Percentiles rank a stretch among this genome's conserved stretches.
Conservation (phyloP, 2,113 vertebrate genomes). For the Spheniscus mendiculus region DNA sequence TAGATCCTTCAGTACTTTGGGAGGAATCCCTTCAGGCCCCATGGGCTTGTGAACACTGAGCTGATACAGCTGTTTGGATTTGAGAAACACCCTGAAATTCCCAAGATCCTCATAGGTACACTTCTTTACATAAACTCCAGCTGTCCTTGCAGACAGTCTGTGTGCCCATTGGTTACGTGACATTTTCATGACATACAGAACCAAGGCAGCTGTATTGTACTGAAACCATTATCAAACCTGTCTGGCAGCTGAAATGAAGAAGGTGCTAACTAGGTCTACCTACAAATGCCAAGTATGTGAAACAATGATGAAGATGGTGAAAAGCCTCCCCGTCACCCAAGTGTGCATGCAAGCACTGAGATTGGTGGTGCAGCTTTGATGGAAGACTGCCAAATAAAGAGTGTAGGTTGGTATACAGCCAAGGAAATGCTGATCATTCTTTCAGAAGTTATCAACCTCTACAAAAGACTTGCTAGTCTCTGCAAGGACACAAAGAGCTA, state of each 20-base stretch:
- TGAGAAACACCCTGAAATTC: not conserved
- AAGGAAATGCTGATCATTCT: not conserved
- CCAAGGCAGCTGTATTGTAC: not conserved
- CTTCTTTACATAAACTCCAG: not conserved
- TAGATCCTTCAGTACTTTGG: too few relatives aligned
- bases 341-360: not conserved
- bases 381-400: not conserved
- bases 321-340: not conserved
- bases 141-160: not conserved
- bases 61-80: too few relatives aligned
- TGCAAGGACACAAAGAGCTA: not conserved
- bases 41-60: too few relatives aligned
- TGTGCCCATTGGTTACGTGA: fast-evolving
- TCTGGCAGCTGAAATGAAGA: not conserved
- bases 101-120: fast-evolving
- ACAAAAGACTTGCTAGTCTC: not conserved
- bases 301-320: not conserved
- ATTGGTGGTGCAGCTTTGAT: not conserved
- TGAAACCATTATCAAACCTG: not conserved
- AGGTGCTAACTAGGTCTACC: not conserved
- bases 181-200: not conserved
- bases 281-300: not conserved
- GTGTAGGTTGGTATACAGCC: not conserved
- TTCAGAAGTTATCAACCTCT: not conserved
- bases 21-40: too few relatives aligned